These are phyloP conservation scores for Xestoiulus laeticollis DNA, from an alignment of 2,888 invertebrate species.

Conservation along the genomic window DNA sequence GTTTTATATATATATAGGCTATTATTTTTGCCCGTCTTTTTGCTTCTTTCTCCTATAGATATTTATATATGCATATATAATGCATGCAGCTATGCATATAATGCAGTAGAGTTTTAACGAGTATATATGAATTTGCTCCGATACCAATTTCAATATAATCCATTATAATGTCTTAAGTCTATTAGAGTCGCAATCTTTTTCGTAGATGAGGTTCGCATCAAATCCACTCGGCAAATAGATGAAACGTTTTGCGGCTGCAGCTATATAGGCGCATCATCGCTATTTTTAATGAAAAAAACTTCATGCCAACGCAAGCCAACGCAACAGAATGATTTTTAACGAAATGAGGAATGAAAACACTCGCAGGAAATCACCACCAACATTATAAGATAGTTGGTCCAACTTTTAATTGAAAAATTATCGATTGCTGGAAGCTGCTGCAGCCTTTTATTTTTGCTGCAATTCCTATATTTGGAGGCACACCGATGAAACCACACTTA, in stretches of 20 bases:
- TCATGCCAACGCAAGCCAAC: background rate
- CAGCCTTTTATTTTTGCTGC: constrained; percentile 44
- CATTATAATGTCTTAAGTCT: constrained; percentile 17
- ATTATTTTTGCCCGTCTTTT: background rate
- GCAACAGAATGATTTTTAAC: constrained; percentile 46
- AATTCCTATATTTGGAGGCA: background rate
- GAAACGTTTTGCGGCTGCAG: background rate
- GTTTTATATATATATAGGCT: background rate
- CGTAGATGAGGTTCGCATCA: background rate
- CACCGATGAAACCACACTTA: too few relatives aligned
- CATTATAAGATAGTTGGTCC: constrained; percentile 42
- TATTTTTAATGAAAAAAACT: constrained; percentile 28
- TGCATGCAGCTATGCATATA: too few relatives aligned
- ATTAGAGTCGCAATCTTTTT: constrained; percentile 26
- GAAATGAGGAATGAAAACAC: constrained; percentile 44
- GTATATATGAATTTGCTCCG: background rate
- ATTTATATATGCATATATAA: too few relatives aligned
- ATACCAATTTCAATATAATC: constrained; percentile 26
- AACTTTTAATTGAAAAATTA: constrained; percentile 51
- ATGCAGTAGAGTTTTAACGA: constrained; percentile 26
- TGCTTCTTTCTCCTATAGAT: background rate
- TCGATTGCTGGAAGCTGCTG: constrained; percentile 43
- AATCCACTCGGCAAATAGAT: background rate
- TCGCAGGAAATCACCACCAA: constrained; percentile 46
- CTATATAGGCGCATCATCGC: constrained; percentile 14